Percentiles rank a stretch among this genome's conserved stretches.
Conservation (phyloP, 2,113 vertebrate species). For the Sisor rabdophorus region DNA sequence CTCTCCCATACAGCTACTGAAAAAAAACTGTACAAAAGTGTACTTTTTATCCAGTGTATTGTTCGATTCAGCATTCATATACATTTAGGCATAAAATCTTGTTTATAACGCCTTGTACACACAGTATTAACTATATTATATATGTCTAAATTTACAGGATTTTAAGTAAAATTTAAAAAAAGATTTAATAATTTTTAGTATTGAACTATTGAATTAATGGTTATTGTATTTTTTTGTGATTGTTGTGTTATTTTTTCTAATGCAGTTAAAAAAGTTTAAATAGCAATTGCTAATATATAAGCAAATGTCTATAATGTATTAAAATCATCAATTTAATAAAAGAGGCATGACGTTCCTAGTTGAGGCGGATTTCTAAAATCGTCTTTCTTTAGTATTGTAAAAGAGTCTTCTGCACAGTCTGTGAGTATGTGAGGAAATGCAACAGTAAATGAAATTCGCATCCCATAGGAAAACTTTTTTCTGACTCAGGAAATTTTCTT, state of each 20-base stretch:
- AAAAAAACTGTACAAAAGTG: constrained; percentile 17
- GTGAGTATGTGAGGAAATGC: not conserved
- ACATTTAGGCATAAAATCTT: too few species aligned
- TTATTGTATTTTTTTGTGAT: too few species aligned
- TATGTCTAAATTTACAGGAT: too few species aligned
- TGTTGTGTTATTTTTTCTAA: too few species aligned
- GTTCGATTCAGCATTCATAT: not conserved
- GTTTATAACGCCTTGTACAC: too few species aligned
- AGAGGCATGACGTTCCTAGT: not conserved
- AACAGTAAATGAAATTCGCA: constrained; percentile 11
- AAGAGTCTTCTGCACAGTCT: not conserved
- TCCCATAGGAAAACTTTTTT: not conserved
- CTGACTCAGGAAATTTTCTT: constrained; percentile 12
- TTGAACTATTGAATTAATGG: too few species aligned
- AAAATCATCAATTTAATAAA: not conserved
- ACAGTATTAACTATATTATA: too few species aligned
- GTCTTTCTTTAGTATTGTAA: not conserved
- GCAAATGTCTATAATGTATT: not conserved
- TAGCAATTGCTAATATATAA: too few species aligned
- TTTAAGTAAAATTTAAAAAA: too few species aligned
- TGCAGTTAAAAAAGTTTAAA: too few species aligned
- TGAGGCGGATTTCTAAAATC: not conserved
- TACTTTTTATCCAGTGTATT: constrained; percentile 4
- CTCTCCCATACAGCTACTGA: not conserved
- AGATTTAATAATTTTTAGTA: too few species aligned